phyloP scores from a whole-genome alignment of 2,888 invertebrate genomes.

The Mythimna impura region DNA sequence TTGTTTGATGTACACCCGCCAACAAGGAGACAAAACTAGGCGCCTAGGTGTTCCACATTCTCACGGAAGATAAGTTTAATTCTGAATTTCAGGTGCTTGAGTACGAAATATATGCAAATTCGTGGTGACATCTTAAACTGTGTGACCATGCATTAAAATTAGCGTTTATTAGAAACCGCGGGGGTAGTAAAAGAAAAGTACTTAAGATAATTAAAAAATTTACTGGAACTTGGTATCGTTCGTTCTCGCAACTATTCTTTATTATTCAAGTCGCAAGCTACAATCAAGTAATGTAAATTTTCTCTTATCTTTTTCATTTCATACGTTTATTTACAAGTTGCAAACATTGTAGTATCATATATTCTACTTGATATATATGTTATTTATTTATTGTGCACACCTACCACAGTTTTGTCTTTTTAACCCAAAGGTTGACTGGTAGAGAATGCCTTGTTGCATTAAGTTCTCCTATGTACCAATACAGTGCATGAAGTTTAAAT shows the following conservation, averaged over 20 bases:
- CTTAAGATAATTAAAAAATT: constrained; percentile 25
- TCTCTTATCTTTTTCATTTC: constrained; percentile 7
- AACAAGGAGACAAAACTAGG: constrained; percentile 47
- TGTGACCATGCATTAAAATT: constrained; percentile 20
- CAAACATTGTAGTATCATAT: not conserved
- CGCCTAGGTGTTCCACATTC: constrained; percentile 48
- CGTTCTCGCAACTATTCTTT: constrained; percentile 7
- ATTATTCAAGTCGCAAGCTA: constrained; percentile 19
- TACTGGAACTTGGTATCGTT: not conserved
- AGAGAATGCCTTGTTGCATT: too few relatives aligned
- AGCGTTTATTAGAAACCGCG: not conserved
- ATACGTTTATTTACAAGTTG: constrained; percentile 21
- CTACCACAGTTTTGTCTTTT: too few relatives aligned
- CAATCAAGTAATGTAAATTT: constrained; percentile 36
- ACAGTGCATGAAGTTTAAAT: too few relatives aligned
- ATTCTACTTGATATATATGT: too few relatives aligned
- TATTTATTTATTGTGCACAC: too few relatives aligned
- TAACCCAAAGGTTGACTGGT: too few relatives aligned
- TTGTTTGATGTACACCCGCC: constrained; percentile 55
- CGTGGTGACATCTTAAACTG: constrained; percentile 9
- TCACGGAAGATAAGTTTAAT: constrained; percentile 38
- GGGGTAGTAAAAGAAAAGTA: constrained; percentile 5
- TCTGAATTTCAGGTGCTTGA: constrained; percentile 36
- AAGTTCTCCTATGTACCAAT: too few relatives aligned
- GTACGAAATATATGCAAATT: constrained; percentile 40